These are phyloP conservation scores for Kryphioiulus occultus DNA, from an alignment of 2,888 invertebrate species.

Conservation along the genomic window DNA sequence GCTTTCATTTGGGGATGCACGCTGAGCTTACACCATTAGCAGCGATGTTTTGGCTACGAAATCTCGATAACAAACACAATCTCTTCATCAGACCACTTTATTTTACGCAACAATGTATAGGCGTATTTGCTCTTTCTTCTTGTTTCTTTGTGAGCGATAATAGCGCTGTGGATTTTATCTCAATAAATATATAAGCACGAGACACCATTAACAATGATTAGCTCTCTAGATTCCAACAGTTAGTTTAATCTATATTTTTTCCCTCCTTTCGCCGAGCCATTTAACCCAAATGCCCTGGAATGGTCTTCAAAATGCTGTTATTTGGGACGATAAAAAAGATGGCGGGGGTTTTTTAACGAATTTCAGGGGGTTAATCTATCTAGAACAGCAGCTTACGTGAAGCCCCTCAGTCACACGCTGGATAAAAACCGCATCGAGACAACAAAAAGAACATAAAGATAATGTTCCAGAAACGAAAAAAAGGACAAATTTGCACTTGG, in stretches of 20 bases:
- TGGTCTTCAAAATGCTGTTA: background rate
- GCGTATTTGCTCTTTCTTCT: background rate
- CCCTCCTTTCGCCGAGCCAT: background rate
- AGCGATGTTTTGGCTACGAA: background rate
- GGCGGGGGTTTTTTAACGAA: background rate
- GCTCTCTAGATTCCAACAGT: background rate
- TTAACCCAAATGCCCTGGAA: background rate
- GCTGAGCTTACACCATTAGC: background rate
- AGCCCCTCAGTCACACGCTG: background rate
- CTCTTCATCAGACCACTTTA: background rate
- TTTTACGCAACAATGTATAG: background rate
- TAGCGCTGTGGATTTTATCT: background rate
- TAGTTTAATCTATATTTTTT: background rate
- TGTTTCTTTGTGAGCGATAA: background rate
- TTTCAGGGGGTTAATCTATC: background rate
- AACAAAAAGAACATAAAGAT: slow-evolving; percentile 5
- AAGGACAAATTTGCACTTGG: slow-evolving; percentile 5
- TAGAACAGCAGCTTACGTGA: background rate
- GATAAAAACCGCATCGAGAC: background rate
- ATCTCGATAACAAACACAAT: background rate
- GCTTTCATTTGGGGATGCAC: background rate
- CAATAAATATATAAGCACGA: background rate
- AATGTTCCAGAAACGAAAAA: background rate
- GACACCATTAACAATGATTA: background rate
- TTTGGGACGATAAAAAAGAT: background rate